Evolutionary conservation across 2,113 vertebrate species (phyloP), one percentile per base, ranked within the genome.

Genomic region (Chunga burmeisteri): DNA sequence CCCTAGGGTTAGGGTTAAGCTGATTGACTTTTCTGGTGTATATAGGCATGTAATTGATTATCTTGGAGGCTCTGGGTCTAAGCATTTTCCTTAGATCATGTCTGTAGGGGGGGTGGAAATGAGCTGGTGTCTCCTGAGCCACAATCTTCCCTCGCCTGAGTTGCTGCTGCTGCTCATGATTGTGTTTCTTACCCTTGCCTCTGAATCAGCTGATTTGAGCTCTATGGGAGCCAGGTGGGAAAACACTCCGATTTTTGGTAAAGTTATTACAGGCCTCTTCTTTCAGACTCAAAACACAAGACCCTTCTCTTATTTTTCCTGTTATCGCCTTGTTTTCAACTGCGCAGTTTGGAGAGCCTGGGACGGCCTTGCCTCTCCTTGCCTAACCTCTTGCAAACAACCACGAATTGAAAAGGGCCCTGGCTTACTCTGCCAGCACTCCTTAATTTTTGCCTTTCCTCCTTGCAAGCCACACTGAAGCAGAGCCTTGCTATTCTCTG

Each of bases 11-110:
- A 65, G 68, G 86, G 87, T 91, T 95, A 95, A 96, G 90, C 93
- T 93, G 96, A 93, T 93, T 91, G 94, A 87, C 89, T 97, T 91
- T 96, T 85, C 94, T 95, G 49, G 95, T 95, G 95, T 95, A 46
- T 73, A 95, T 56, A 58, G 53, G 93, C 73, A 90, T 91, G 84
- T 91, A 95, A 96, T 88, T 93, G 96, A 96, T 93, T 95, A 78
- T 93, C 66, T 83, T 75, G 46, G 67, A 96, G 55, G 71, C 85
- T 88, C 46, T 88, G 72, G 52, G 59, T 80, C 50, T 92, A 50
- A 83, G 50, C 46, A 11, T 73, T 90, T 96, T 86, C 40, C 66
- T 95, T 86, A 70, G 89, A 75, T 86, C 70, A 6, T 42, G 84
- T 68, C 74, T 83, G 70, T 56, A 89, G 66, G 74, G 74, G 29